A percentile compares a stretch with the other conserved stretches of the same genome.
phyloP scores from a whole-genome alignment of 2,888 invertebrate species.

The Megamerina dolium region DNA sequence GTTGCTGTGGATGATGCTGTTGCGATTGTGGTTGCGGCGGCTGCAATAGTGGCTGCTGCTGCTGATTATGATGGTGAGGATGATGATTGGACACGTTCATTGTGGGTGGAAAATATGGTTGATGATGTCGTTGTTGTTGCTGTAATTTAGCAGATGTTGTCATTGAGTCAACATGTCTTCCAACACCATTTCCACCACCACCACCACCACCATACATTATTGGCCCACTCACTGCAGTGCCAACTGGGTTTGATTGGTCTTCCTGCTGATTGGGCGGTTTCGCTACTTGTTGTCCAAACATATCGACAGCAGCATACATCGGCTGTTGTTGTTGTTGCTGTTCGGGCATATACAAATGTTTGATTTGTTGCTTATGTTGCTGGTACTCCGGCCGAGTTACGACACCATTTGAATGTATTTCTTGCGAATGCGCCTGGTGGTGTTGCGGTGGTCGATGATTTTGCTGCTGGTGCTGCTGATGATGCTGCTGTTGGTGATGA shows the following conservation, averaged over 20 bases:
- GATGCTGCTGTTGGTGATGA: conserved; percentile 22
- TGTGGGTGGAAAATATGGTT: conserved; percentile 8
- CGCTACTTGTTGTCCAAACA: no score
- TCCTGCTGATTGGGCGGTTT: no score
- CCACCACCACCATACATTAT: conserved; percentile 7
- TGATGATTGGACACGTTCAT: neutral
- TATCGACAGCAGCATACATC: neutral
- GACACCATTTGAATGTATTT: no score
- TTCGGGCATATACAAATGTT: conserved; percentile 14
- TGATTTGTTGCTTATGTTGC: conserved; percentile 21
- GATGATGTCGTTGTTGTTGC: conserved; percentile 19
- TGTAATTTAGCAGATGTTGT: no score
- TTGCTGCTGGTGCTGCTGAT: conserved; percentile 20
- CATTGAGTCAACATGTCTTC: conserved; percentile 10
- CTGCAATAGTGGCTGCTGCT: conserved; percentile 10
- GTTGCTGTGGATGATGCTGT: conserved; percentile 6
- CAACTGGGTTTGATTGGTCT: conserved; percentile 19
- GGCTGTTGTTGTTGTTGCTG: conserved; percentile 14
- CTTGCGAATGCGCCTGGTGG: conserved; percentile 28
- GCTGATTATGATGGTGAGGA: conserved; percentile 3
- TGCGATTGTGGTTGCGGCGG: conserved; percentile 11
- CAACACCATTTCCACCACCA: conserved; percentile 9
- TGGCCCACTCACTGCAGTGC: conserved; percentile 15
- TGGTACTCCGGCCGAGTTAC: conserved; percentile 13
- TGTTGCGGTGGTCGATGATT: conserved; percentile 21